A percentile compares a stretch with the other conserved stretches of the same genome.
Evolutionary conservation across 2,113 vertebrate genomes (phyloP).

Genomic region (Halcyon senegalensis): DNA sequence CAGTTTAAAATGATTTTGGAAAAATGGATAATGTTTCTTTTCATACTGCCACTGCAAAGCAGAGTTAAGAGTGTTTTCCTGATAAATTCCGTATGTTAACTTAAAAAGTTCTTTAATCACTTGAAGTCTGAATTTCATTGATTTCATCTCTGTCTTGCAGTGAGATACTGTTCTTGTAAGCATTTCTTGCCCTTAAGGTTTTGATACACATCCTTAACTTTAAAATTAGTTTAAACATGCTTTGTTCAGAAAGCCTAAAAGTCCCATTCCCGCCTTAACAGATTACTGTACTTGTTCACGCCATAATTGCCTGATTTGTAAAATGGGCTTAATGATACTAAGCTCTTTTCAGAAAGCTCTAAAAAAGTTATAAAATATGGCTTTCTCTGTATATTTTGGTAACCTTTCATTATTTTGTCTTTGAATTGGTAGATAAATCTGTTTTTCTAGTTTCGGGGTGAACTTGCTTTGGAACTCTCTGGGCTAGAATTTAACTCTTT

Average conservation of each 20-base stretch:
- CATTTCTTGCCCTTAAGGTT: neutral
- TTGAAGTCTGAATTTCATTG: neutral
- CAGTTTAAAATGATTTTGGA: neutral
- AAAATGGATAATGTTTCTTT: neutral
- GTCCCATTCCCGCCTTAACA: neutral
- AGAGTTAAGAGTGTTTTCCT: neutral
- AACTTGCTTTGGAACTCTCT: neutral
- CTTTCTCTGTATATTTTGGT: neutral
- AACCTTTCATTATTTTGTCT: neutral
- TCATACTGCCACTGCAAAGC: neutral
- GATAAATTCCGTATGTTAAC: neutral
- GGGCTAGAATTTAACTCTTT: neutral
- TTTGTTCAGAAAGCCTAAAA: neutral
- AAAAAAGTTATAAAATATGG: neutral
- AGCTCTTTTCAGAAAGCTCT: neutral
- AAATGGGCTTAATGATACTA: neutral
- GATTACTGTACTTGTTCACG: neutral
- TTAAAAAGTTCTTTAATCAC: neutral
- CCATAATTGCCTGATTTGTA: neutral
- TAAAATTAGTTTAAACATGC: neutral
- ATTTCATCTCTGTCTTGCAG: neutral
- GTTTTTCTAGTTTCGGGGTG: neutral
- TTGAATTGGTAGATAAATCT: neutral
- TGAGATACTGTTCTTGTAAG: neutral
- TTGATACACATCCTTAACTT: neutral